Evolutionary conservation across 1,140 invertebrate genomes (phyloP).

Genomic region (Drosophila persimilis): DNA sequence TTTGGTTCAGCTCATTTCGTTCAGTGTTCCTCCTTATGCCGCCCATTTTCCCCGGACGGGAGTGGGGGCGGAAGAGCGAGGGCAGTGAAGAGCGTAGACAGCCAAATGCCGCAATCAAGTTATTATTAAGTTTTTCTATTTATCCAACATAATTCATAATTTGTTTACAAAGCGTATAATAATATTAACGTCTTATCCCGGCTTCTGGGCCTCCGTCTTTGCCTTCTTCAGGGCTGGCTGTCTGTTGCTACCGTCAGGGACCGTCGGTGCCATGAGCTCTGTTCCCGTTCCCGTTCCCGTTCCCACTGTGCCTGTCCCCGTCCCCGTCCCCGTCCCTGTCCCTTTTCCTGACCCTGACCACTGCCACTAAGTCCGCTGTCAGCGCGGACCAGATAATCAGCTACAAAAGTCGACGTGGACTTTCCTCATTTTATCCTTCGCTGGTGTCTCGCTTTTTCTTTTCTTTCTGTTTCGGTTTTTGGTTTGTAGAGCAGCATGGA

Average conservation of each 20-base stretch:
- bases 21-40: conserved; percentile 19
- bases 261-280: conserved; percentile 15
- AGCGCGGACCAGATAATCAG: conserved; percentile 69
- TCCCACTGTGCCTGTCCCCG: too few relatives aligned
- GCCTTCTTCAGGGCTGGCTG: neutral
- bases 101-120: conserved; percentile 79
- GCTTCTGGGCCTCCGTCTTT: conserved; percentile 24
- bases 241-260: neutral
- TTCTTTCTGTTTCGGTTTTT: conserved; percentile 8
- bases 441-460: conserved; percentile 13
- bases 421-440: conserved; percentile 43
- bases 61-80: neutral
- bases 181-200: conserved; percentile 76
- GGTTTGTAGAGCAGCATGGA: conserved; percentile 22
- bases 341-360: neutral
- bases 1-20: neutral
- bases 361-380: conserved; percentile 55
- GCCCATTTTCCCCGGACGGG: neutral
- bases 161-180: conserved; percentile 81
- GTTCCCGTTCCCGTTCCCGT: neutral
- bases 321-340: too few relatives aligned
- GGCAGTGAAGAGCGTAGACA: conserved; percentile 2
- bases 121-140: conserved; percentile 82
- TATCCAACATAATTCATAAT: conserved; percentile 82
- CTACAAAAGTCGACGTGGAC: conserved; percentile 48